Base-by-base conservation (phyloP, 1,140 invertebrate species). In the Nasonia giraulti region DNA sequence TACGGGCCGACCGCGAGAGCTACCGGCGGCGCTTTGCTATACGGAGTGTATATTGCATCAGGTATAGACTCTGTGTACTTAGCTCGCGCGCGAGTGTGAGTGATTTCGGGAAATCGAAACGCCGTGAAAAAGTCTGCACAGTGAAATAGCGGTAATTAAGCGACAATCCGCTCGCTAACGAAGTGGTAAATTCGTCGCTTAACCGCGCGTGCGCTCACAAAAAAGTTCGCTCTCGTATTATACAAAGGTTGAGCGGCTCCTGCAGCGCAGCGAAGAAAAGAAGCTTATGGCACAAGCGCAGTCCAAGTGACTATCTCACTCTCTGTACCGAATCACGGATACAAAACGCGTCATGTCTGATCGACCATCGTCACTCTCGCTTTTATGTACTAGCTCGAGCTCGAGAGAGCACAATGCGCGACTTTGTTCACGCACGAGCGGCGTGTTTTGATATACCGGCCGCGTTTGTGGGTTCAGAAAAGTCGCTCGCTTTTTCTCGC, bases 331-430 rank as follows among this genome's bases (percentile, higher is more conserved):
- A 83, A 83, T 76, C 50, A 14, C 20, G 40, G n/a, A 50, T 73
- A 27, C 27, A 47, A 76, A 76, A 76, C 55, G 74, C 55, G 44
- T 62, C 77, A 47, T 33, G 82, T 69, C 37, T 78, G 82, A 83
- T 77, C 37, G n/a, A 12, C 77, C 62, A 69, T 69, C 40, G 20
- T 66, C 47, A 44, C 44, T 68, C 31, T 83, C 31, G 17, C 71
- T 82, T 73, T 75, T 40, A 75, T 71, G 27, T 71, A 71, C 69
- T 3, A 62, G 55, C 55, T 62, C 69, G 69, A 71, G 33, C 27
- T 27, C 27, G 33, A 37, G 33, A 5, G 23, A 27, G 31, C 27
- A 71, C 31, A 71, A 33, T 31, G 31, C 27, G 69, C 69, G 69
- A 71, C 69, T 71, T 33, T 71, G 31, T 71, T 71, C 31, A 14